phyloP scores from a whole-genome alignment of 1,140 invertebrate species.

The Phymorhynchus buccinoides region DNA sequence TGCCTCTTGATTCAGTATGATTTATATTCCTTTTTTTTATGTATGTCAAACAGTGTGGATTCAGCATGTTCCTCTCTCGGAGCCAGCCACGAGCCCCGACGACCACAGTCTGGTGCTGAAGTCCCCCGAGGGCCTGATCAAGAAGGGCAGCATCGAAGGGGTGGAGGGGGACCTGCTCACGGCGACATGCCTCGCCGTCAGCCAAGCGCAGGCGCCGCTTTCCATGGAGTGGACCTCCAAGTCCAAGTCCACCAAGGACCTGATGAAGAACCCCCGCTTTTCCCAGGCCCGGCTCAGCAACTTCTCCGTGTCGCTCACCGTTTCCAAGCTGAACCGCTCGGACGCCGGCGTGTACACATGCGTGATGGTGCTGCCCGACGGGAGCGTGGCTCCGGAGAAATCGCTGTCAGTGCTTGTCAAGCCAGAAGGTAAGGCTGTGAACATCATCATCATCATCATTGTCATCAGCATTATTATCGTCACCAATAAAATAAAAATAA shows the following conservation, averaged over 20 bases:
- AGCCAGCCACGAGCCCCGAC: not conserved
- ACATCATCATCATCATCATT: no score
- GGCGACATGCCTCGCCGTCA: constrained; percentile 7
- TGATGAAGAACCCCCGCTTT: not conserved
- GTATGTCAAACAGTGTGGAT: not conserved
- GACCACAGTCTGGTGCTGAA: constrained; percentile 1
- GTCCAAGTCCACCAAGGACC: constrained; percentile 12
- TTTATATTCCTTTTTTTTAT: no score
- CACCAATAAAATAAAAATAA: no score
- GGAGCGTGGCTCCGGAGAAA: constrained; percentile 18
- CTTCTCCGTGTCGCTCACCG: constrained; percentile 11
- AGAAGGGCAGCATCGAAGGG: not conserved
- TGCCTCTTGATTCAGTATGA: no score
- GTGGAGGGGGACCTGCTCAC: constrained; percentile 19
- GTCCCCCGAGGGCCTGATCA: not conserved
- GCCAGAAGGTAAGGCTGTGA: constrained; percentile 6
- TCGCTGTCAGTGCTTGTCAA: not conserved
- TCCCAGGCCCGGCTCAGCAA: not conserved
- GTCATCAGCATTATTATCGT: no score
- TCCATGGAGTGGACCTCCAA: not conserved
- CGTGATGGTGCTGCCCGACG: constrained; percentile 22
- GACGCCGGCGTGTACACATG: constrained; percentile 39
- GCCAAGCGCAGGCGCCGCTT: not conserved
- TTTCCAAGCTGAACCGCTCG: constrained; percentile 29
- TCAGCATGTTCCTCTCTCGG: not conserved